Percentiles rank a stretch among this genome's conserved stretches.
phyloP scores from a whole-genome alignment of 2,888 invertebrate genomes.

The Acanthoscelides obtectus region DNA sequence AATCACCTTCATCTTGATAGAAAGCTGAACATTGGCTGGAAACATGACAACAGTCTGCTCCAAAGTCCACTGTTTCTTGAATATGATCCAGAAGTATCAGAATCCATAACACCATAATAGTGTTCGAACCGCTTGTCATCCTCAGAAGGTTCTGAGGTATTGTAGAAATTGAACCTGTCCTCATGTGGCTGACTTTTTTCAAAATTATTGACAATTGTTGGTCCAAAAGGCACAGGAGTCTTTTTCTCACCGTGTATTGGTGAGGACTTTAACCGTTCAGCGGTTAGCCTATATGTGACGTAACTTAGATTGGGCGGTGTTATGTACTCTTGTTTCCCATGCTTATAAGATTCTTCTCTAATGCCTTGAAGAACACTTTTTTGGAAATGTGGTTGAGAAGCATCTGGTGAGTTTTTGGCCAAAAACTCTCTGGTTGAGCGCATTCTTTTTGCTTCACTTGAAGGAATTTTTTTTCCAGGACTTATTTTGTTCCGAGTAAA shows the following conservation, averaged over 20 bases:
- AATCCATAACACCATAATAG: background rate
- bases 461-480: background rate
- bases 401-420: background rate
- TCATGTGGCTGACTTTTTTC: constrained; percentile 11
- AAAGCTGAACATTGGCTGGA: background rate
- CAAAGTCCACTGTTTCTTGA: background rate
- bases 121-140: background rate
- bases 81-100: background rate
- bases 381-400: background rate
- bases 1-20: background rate
- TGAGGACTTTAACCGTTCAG: constrained; percentile 8
- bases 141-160: constrained; percentile 4
- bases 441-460: background rate
- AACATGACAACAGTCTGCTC: background rate
- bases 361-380: background rate
- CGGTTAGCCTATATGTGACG: background rate
- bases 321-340: background rate
- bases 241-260: constrained; percentile 8
- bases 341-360: background rate
- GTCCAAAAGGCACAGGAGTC: constrained; percentile 10
- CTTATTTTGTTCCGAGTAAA: background rate
- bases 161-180: constrained; percentile 11
- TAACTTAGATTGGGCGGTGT: background rate
- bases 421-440: background rate
- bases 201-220: constrained; percentile 7